Base-by-base conservation (phyloP, 2,797 vertebrate species). In the Urophycis tenuis region DNA sequence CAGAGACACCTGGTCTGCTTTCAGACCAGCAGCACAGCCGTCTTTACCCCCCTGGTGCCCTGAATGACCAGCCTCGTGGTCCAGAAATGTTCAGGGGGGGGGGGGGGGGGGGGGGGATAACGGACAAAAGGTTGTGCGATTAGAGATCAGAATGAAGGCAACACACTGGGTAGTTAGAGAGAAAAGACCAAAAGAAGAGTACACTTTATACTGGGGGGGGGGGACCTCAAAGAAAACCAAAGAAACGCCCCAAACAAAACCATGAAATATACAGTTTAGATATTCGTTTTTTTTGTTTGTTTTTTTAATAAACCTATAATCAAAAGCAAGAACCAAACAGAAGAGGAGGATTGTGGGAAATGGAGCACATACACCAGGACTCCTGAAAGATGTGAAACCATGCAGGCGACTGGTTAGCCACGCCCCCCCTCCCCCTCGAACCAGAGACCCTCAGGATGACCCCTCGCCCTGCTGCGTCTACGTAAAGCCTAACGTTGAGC, bases 401-500 rank as follows among this genome's bases (percentile, higher is more conserved):
- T 76, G 81, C 83, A 77, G 77, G 77, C 69, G 78, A 84, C 67
- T 73, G 80, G 74, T 85, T 80, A 80, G 74, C 78, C 81, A 79
- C 78, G 78, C 33, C 78, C 73, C 33, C 36, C 14, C 36, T 11
- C n/a, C n/a, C n/a, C n/a, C 36, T 39, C n/a, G n/a, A n/a, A n/a
- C n/a, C n/a, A n/a, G n/a, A n/a, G n/a, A 41, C 39, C 35, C 4
- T 36, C 35, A 9, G 35, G 35, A 4, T 36, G 35, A 4, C 35
- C 35, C 35, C 35, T 9, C 35, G 9, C 35, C 35, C 35, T 9
- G 4, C 39, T 7, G 75, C 80, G 80, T 86, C 85, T 86, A 88
- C 81, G 87, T 82, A 81, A 89, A 86, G 79, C 86, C 86, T 89
- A 90, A 88, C 87, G 89, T 86, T 83, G 85, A 90, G 87, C 81